Conservation (phyloP, 1,140 invertebrate species). For the Drosophila nikananu region DNA sequence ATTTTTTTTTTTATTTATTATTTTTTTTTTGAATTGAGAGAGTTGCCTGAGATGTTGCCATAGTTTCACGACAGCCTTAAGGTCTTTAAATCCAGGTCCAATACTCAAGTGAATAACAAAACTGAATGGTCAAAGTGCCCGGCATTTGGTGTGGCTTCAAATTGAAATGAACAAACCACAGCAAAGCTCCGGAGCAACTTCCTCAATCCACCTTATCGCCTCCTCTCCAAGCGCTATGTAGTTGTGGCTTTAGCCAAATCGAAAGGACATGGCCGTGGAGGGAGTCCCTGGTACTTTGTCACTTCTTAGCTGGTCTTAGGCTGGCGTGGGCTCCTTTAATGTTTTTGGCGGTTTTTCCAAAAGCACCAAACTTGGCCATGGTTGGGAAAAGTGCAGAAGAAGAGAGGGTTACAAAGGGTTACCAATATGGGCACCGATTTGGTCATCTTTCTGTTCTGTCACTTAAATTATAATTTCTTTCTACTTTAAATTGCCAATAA, state of each 20-base stretch:
- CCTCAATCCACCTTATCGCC: constrained; percentile 15
- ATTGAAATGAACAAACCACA: constrained; percentile 42
- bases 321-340: constrained; percentile 5
- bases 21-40: constrained; percentile 22
- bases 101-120: background rate
- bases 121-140: constrained; percentile 7
- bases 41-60: background rate
- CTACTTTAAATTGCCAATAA: constrained; percentile 11
- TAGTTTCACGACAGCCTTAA: background rate
- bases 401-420: constrained; percentile 7
- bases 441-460: background rate
- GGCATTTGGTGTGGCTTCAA: constrained; percentile 5
- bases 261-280: constrained; percentile 12
- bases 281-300: constrained; percentile 31
- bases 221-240: constrained; percentile 5
- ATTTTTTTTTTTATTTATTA: constrained; percentile 19
- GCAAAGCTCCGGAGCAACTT: constrained; percentile 37
- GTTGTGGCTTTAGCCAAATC: constrained; percentile 38
- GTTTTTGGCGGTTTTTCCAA: constrained; percentile 26
- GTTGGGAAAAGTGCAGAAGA: no score
- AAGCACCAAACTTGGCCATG: background rate
- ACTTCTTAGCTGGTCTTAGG: constrained; percentile 37
- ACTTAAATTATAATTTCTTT: background rate
- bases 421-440: background rate
- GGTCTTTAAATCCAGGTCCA: background rate